phyloP scores from a whole-genome alignment of 2,113 vertebrate species.

The Lichenostomus cassidix region DNA sequence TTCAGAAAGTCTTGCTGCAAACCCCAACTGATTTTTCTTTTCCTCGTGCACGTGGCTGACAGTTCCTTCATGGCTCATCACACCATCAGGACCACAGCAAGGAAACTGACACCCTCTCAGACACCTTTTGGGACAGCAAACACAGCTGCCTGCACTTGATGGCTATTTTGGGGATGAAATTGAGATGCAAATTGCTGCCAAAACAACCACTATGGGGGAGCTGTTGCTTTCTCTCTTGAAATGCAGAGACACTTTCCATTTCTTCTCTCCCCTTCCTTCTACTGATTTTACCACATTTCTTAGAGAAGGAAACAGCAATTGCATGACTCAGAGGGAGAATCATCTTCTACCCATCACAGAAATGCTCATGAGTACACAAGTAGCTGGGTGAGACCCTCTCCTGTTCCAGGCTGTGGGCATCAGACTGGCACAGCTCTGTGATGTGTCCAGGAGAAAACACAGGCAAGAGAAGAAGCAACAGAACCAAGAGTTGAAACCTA shows the following conservation, averaged over 20 bases:
- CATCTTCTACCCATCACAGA: background rate
- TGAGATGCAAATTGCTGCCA: background rate
- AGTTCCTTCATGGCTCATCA: background rate
- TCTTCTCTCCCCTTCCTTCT: background rate
- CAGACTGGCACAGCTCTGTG: background rate
- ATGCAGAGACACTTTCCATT: background rate
- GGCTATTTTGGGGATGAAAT: background rate
- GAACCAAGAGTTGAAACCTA: background rate
- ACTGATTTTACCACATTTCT: background rate
- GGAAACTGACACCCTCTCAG: background rate
- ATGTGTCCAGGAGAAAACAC: background rate
- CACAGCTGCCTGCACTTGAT: constrained; percentile 4
- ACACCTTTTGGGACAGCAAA: background rate
- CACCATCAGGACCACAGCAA: background rate
- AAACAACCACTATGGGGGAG: background rate
- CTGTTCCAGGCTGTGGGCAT: background rate
- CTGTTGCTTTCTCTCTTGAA: background rate
- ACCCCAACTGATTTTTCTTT: background rate
- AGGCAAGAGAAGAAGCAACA: background rate
- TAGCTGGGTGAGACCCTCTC: background rate
- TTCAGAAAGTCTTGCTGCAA: background rate
- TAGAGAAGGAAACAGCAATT: background rate
- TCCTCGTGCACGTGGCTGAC: accelerated
- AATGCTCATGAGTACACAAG: background rate
- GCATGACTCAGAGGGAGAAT: background rate